Conservation (phyloP, 2,888 invertebrate genomes). For the Himalopsyche kuldschensis region DNA sequence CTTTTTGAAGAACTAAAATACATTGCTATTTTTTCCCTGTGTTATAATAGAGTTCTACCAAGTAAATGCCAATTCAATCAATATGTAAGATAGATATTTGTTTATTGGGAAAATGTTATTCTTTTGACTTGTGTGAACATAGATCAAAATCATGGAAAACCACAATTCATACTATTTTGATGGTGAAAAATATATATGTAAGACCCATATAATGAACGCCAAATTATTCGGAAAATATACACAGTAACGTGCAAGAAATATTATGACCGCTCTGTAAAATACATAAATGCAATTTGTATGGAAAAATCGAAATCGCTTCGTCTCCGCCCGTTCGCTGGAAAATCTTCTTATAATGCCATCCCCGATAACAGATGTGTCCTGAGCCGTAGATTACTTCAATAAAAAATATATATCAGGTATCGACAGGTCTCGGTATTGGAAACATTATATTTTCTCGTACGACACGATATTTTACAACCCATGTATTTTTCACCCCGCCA, state of each 20-base stretch:
- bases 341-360: constrained; percentile 14
- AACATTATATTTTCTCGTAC: neutral
- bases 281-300: constrained; percentile 29
- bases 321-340: constrained; percentile 18
- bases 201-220: too few relatives aligned
- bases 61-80: too few relatives aligned
- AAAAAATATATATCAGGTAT: neutral
- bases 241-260: neutral
- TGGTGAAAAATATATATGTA: too few relatives aligned
- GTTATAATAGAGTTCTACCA: too few relatives aligned
- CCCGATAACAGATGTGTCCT: neutral
- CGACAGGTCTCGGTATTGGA: neutral
- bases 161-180: too few relatives aligned
- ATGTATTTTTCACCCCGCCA: neutral
- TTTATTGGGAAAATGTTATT: too few relatives aligned
- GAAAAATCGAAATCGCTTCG: constrained; percentile 24
- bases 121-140: too few relatives aligned
- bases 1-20: too few relatives aligned
- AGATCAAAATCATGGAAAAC: too few relatives aligned
- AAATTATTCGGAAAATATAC: too few relatives aligned
- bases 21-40: too few relatives aligned
- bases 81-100: too few relatives aligned
- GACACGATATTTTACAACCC: neutral
- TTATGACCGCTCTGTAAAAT: neutral
- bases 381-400: neutral